Evolutionary conservation across 2,113 vertebrate species (phyloP).

Genomic region (Tursiops truncatus): DNA sequence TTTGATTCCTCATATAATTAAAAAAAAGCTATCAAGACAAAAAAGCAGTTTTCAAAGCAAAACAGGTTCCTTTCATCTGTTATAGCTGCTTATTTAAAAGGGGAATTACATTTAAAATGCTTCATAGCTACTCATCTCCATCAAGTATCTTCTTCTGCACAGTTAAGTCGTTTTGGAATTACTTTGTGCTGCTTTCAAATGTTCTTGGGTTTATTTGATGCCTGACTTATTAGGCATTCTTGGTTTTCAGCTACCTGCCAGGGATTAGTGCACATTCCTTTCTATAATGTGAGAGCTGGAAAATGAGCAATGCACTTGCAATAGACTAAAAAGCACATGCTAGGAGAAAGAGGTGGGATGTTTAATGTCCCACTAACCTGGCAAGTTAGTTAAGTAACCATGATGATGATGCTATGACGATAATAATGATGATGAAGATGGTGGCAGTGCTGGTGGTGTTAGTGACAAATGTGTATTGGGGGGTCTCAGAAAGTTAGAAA

Average conservation of each 20-base stretch:
- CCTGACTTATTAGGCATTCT: neutral
- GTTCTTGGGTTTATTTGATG: neutral
- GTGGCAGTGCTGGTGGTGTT: accelerated
- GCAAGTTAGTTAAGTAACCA: neutral
- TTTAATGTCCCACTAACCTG: neutral
- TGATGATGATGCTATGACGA: neutral
- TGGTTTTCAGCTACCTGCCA: neutral
- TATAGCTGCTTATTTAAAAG: neutral
- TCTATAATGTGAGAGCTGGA: neutral
- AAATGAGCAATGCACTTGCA: neutral
- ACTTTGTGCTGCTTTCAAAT: neutral
- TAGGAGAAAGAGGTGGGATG: neutral
- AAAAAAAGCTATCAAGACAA: neutral
- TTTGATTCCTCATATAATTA: neutral
- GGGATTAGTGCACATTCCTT: neutral
- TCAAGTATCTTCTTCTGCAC: neutral
- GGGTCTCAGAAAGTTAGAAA: neutral
- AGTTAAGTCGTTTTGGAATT: neutral
- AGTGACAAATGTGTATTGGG: neutral
- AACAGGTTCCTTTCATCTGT: neutral
- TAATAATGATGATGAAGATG: neutral
- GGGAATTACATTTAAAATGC: neutral
- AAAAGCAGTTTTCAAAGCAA: neutral
- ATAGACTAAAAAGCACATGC: neutral
- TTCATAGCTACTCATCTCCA: neutral